Base-by-base conservation (phyloP, 2,113 vertebrate genomes). In the Epinephelus lanceolatus region DNA sequence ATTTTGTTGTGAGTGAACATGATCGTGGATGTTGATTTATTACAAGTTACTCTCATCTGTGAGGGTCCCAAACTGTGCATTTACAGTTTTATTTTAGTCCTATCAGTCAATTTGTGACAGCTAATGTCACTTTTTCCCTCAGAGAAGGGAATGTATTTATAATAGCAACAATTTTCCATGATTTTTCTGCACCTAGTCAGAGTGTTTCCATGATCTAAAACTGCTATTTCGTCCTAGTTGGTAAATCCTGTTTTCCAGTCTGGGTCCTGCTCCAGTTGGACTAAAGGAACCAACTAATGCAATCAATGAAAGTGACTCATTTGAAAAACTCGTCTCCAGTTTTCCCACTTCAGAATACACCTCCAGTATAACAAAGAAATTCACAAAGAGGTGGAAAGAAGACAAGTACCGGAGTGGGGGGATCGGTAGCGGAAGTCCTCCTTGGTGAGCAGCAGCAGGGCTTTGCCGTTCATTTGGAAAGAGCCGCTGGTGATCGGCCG, bases 381-480 rank as follows among this genome's bases (percentile, higher is more conserved):
- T 14, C 2, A 45, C 2, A 13, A 59, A 9, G n/a, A 66, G n/a
- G 27, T 40, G 8, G 37, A 62, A 79, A 37, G 21, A 42, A 23
- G n/a, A 47, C 37, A 17, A 14, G 80, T 92, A 99, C 98, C 98
- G 73, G 98, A 99, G 94, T 98, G 97, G 57, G 97, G 97, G 63
- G 97, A 99, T 74, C 98, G 94, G 91, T 98, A 99, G 92, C 98
- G 96, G 90, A 99, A 99, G 92, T 99, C 98, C 95, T 99, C 98
- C 96, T 99, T 99, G 94, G 98, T 99, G 90, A 99, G 97, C 71
- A 99, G 97, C 90, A 99, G 95, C 86, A 99, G 95, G 21, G 98
- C 98, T 89, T 99, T 99, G 84, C 98, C 98, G 0, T 99, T 99
- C 98, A 99, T 99, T 95, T 99, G 98, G 75, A 99, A 99, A 0